Evolutionary conservation across 2,113 vertebrate species (phyloP), one percentile per base, ranked within the genome.

Genomic region (Apodemus speciosus): DNA sequence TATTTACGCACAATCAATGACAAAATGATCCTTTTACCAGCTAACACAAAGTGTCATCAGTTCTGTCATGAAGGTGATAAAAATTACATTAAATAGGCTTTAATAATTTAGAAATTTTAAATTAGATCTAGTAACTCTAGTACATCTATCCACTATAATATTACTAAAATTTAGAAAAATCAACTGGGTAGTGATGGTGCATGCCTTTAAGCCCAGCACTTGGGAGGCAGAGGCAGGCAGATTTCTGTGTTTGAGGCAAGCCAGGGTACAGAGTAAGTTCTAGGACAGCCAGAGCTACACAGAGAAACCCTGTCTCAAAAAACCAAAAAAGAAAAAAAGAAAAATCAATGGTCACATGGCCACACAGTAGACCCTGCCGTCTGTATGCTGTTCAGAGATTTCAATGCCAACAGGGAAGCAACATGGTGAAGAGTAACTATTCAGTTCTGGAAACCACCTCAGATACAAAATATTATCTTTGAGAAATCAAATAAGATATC

Each of bases 101-200:
- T 58, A 73, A 88, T 13, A 88, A 71, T 11, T 43, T 38, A 20
- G 83, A 62, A 58, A n/a, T n/a, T 86, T 90, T 30, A 89, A 92
- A 89, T 46, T 92, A 76, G 49, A 83, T 92, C 89, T 73, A 88
- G 25, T 88, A 96, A 93, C 51, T 89, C 51, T 32, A 91, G 35
- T n/a, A 87, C 23, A 60, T 94, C 60, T 15, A 60, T 58, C 40
- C 5, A 68, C 21, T 89, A 16, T 27, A 88, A 32, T 46, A 89
- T 43, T 88, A 72, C 40, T 81, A 94, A 89, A 51, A 56, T 38
- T 18, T 81, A n/a, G 69, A 27, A 90, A 62, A 86, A 81, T 32
- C 27, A 86, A 6, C 43, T 6, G 43, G 43, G 43, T 46, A 46
- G 43, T 46, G 43, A 6, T 46, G 43, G 43, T 46, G 43, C 43